Conservation (phyloP, 2,888 invertebrate species). For the Rhaphigaster nebulosa region DNA sequence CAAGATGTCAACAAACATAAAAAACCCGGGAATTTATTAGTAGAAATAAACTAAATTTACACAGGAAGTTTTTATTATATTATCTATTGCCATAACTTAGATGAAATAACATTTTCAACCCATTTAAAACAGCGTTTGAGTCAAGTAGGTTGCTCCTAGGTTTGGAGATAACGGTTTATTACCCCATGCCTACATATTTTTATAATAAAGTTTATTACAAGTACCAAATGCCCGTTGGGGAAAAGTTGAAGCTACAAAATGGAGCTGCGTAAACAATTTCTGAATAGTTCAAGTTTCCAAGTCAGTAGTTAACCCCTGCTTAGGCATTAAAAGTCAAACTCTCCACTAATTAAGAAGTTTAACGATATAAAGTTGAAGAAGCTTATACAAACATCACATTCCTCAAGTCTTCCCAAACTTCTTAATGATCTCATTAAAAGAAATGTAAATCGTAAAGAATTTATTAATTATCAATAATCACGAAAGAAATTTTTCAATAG, state of each 20-base stretch:
- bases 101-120: neutral
- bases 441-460: no score
- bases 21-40: no score
- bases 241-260: neutral
- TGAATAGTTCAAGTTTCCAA: constrained; percentile 4
- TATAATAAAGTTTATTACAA: neutral
- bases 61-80: no score
- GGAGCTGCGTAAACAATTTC: constrained; percentile 10
- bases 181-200: neutral
- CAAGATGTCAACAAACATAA: neutral
- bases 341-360: neutral
- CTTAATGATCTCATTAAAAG: neutral
- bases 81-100: neutral
- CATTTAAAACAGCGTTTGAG: no score
- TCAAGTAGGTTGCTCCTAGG: no score
- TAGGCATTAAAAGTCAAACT: constrained; percentile 2
- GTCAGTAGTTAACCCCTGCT: neutral
- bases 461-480: no score
- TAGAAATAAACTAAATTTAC: no score
- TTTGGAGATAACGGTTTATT: neutral
- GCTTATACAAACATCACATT: neutral
- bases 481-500: no score
- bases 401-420: neutral
- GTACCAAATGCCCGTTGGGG: neutral
- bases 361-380: neutral